phyloP scores from a whole-genome alignment of 2,888 invertebrate species.

The Lydus trimaculatus region DNA sequence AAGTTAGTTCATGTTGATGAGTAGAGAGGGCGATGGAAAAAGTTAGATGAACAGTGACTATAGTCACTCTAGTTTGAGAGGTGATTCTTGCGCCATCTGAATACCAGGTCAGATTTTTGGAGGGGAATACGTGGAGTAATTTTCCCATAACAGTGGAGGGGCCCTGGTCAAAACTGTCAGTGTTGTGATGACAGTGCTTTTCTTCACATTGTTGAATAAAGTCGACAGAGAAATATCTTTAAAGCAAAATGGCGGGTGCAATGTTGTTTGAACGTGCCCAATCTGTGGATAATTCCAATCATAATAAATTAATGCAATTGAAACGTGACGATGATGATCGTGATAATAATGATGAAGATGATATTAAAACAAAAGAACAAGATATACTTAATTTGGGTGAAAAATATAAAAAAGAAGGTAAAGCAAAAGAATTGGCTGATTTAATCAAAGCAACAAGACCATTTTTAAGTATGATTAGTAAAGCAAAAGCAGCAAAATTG shows the following conservation, averaged over 20 bases:
- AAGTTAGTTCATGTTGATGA: too few relatives aligned
- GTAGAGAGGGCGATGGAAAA: too few relatives aligned
- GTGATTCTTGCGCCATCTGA: too few relatives aligned
- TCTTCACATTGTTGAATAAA: slow-evolving; percentile 52
- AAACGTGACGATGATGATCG: slow-evolving; percentile 78
- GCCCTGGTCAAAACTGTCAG: not conserved
- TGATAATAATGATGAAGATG: slow-evolving; percentile 87
- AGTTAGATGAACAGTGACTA: too few relatives aligned
- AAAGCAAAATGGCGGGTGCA: slow-evolving; percentile 87
- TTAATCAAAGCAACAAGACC: slow-evolving; percentile 95
- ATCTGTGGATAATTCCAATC: slow-evolving; percentile 76
- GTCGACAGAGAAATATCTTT: too few relatives aligned
- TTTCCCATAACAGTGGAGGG: not conserved
- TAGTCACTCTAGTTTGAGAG: too few relatives aligned
- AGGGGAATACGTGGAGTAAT: too few relatives aligned
- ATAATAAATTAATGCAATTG: slow-evolving; percentile 80
- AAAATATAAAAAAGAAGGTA: slow-evolving; percentile 90
- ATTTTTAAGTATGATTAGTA: slow-evolving; percentile 93
- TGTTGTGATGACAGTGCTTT: slow-evolving; percentile 60
- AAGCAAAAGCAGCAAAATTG: slow-evolving; percentile 98
- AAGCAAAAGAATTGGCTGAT: slow-evolving; percentile 90
- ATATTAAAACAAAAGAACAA: slow-evolving; percentile 90
- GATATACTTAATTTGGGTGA: slow-evolving; percentile 92
- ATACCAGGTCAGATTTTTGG: too few relatives aligned
- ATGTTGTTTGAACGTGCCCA: slow-evolving; percentile 88